These are phyloP conservation scores for Melanotaenia nigrans DNA, from an alignment of 2,797 vertebrate species.

Conservation along the genomic window DNA sequence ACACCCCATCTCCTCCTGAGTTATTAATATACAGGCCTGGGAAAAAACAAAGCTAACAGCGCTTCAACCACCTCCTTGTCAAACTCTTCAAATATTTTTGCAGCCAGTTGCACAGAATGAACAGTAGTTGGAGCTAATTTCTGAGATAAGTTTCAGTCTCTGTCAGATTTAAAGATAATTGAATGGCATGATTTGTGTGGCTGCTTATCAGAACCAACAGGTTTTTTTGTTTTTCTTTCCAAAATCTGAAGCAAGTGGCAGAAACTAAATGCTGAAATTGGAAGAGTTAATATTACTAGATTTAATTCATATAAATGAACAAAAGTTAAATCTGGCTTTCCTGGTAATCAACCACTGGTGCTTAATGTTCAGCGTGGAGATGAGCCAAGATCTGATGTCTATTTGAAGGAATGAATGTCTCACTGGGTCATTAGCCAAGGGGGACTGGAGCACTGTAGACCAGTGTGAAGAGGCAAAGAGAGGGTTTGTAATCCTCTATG, in stretches of 20 bases:
- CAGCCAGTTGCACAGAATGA: background rate
- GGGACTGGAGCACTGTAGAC: slow-evolving; percentile 75
- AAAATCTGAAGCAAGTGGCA: background rate
- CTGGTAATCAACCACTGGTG: slow-evolving; percentile 16
- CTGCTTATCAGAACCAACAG: slow-evolving; percentile 8
- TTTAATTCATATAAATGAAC: background rate
- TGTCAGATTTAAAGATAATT: slow-evolving; percentile 1
- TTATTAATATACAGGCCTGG: slow-evolving; percentile 35
- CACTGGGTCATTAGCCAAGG: slow-evolving; percentile 75
- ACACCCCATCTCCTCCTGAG: slow-evolving; percentile 33
- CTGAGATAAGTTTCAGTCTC: slow-evolving; percentile 4
- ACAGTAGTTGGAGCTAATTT: slow-evolving; percentile 1
- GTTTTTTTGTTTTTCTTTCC: background rate
- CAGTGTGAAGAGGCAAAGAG: slow-evolving; percentile 82
- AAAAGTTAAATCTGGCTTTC: slow-evolving; percentile 15
- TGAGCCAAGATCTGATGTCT: slow-evolving; percentile 62
- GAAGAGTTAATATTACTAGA: background rate
- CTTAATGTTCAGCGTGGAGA: slow-evolving; percentile 47
- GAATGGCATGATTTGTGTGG: slow-evolving; percentile 5
- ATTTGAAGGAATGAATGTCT: slow-evolving; percentile 75
- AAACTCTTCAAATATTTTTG: slow-evolving; percentile 14
- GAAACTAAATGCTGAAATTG: background rate
- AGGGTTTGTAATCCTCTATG: slow-evolving; percentile 79
- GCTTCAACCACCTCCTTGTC: slow-evolving; percentile 23
- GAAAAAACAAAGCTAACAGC: slow-evolving; percentile 18